Base-by-base conservation (phyloP, 2,888 invertebrate species). In the Tridacna gigas region DNA sequence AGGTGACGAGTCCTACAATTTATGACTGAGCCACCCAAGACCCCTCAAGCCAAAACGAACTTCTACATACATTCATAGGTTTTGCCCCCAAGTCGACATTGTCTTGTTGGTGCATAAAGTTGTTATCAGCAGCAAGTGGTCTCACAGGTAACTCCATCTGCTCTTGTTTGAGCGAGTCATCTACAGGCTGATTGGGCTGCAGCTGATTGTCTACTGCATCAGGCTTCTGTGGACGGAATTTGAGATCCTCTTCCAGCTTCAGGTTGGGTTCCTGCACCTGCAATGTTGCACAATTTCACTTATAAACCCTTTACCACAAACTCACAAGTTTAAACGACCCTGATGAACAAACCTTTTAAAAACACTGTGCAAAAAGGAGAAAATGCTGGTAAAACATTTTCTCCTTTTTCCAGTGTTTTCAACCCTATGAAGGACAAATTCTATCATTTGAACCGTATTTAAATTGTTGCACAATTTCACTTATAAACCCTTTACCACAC, bases 191-290 rank as follows among this genome's bases (percentile, higher is more conserved):
- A 45, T 83, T 80, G 3, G 86, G 86, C 26, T 81, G 84, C n/a
- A 84, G 79, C 69, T 84, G 84, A 61, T 82, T 79, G 69, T 84
- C 84, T 11, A 71, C 63, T 0, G 71, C 73, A 28, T 45, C 51
- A 0, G 74, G 81, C 7, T 74, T 60, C 18, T 71, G 22, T 9
- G 82, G 81, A 26, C 65, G 79, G 77, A 84, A 84, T 26, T 61
- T 63, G 18, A 84, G 74, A 22, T 86, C 80, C 25, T 22, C 61
- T n/a, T 67, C 74, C 18, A 56, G 56, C 45, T 79, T 77, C 12
- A 83, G 48, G 12, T 79, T 74, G 9, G 86, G 86, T 71, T 86
- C 86, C 37, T 86, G 86, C n/a, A 86, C 86, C 86, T 86, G 51
- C 1, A 56, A 61, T 20, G 37, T 37, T 37, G 37, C 37, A 37